Conservation (phyloP, 2,888 invertebrate species). For the Megastigmus dorsalis region DNA sequence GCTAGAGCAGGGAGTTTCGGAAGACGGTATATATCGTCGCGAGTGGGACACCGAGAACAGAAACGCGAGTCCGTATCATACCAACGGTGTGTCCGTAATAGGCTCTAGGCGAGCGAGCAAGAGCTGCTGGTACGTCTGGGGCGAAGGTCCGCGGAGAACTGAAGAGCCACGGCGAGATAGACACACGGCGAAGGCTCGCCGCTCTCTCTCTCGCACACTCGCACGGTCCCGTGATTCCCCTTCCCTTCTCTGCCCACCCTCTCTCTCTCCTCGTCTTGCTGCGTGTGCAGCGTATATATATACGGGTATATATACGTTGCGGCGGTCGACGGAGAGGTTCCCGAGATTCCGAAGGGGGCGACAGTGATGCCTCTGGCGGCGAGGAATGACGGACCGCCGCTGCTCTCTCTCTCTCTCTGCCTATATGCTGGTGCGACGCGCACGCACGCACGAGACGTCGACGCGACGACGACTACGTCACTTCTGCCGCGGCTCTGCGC, state of each 20-base stretch:
- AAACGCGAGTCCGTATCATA: too few species aligned
- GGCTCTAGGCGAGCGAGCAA: slow-evolving; percentile 52
- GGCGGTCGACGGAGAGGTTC: slow-evolving; percentile 49
- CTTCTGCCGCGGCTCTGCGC: slow-evolving; percentile 19
- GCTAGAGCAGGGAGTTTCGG: neutral
- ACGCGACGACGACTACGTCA: slow-evolving; percentile 18
- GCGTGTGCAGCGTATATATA: slow-evolving; percentile 12
- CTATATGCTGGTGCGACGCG: too few species aligned
- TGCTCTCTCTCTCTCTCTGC: too few species aligned
- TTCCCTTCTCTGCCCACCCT: slow-evolving; percentile 50
- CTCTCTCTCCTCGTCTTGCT: slow-evolving; percentile 43
- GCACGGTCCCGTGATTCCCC: slow-evolving; percentile 68
- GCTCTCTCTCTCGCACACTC: slow-evolving; percentile 28
- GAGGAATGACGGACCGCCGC: too few species aligned
- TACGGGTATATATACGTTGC: slow-evolving; percentile 11
- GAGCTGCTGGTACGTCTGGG: slow-evolving; percentile 46
- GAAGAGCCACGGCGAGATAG: slow-evolving; percentile 64
- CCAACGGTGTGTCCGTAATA: too few species aligned
- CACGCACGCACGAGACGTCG: slow-evolving; percentile 1
- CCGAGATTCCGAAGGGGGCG: slow-evolving; percentile 49
- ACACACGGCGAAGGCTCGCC: slow-evolving; percentile 58
- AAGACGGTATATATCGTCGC: too few species aligned
- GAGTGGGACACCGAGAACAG: too few species aligned
- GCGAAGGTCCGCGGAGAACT: slow-evolving; percentile 57
- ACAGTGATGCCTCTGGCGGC: slow-evolving; percentile 68